Conservation (phyloP, 2,888 invertebrate genomes). For the Parochlus steinenii region DNA sequence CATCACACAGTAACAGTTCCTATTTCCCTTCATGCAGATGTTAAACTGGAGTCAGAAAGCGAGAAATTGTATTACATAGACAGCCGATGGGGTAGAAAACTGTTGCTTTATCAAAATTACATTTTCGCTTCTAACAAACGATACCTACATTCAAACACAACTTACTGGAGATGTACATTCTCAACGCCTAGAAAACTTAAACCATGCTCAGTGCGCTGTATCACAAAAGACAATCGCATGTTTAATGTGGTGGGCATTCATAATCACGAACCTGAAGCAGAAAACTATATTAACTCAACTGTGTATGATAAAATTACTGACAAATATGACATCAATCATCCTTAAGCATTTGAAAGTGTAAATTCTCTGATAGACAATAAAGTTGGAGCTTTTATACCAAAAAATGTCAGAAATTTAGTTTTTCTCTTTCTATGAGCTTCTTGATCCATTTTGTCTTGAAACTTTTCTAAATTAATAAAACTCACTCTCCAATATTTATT, state of each 20-base stretch:
- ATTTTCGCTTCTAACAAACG: conserved; percentile 18
- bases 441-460: too few relatives aligned
- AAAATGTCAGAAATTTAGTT: too few relatives aligned
- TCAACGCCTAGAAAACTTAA: conserved; percentile 16
- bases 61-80: conserved; percentile 16
- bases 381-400: too few relatives aligned
- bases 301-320: too few relatives aligned
- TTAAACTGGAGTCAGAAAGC: background rate
- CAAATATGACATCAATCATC: too few relatives aligned
- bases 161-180: conserved; percentile 18
- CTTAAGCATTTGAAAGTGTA: too few relatives aligned
- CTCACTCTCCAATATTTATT: too few relatives aligned
- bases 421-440: too few relatives aligned
- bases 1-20: too few relatives aligned
- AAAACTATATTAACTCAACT: background rate
- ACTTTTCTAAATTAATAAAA: too few relatives aligned
- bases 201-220: conserved; percentile 17
- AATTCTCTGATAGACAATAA: too few relatives aligned
- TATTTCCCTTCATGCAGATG: too few relatives aligned
- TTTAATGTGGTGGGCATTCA: conserved; percentile 14
- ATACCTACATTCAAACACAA: conserved; percentile 17
- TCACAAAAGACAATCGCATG: conserved; percentile 16
- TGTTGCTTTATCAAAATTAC: conserved; percentile 17
- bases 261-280: conserved; percentile 8
- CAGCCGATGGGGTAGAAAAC: conserved; percentile 18